These are phyloP conservation scores for Odiellus spinosus DNA, from an alignment of 2,888 invertebrate species.

Conservation along the genomic window DNA sequence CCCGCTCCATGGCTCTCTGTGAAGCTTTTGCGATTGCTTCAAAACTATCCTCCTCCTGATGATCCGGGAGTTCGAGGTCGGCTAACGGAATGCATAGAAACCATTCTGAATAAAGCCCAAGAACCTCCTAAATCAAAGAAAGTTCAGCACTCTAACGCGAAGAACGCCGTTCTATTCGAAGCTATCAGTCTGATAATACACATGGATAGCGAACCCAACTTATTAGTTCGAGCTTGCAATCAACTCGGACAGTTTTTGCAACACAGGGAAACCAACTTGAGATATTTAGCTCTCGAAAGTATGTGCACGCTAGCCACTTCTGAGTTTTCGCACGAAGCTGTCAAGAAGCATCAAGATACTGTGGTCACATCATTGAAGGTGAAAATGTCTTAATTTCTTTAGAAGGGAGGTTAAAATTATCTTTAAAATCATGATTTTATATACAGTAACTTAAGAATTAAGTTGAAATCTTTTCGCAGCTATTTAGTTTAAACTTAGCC, in stretches of 20 bases:
- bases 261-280: constrained; percentile 83
- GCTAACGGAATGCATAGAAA: constrained; percentile 85
- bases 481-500: too few relatives aligned
- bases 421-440: too few relatives aligned
- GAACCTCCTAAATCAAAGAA: constrained; percentile 99
- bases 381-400: too few relatives aligned
- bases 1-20: constrained; percentile 99
- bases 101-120: constrained; percentile 95
- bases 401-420: too few relatives aligned
- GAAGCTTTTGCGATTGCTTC: constrained; percentile 81
- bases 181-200: constrained; percentile 99
- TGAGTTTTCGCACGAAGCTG: constrained; percentile 98
- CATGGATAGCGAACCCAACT: constrained; percentile 91
- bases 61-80: constrained; percentile 3
- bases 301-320: constrained; percentile 99
- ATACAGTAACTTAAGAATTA: too few relatives aligned
- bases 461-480: too few relatives aligned
- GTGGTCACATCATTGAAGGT: constrained; percentile 94
- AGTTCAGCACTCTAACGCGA: constrained; percentile 99
- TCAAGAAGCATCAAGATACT: constrained; percentile 98
- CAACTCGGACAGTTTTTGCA: constrained; percentile 94
- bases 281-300: constrained; percentile 94
- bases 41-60: constrained; percentile 95
- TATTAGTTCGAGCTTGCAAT: constrained; percentile 94
- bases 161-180: constrained; percentile 98